Evolutionary conservation across 2,797 vertebrate genomes (phyloP).

Genomic region (Peromyscus eremicus): DNA sequence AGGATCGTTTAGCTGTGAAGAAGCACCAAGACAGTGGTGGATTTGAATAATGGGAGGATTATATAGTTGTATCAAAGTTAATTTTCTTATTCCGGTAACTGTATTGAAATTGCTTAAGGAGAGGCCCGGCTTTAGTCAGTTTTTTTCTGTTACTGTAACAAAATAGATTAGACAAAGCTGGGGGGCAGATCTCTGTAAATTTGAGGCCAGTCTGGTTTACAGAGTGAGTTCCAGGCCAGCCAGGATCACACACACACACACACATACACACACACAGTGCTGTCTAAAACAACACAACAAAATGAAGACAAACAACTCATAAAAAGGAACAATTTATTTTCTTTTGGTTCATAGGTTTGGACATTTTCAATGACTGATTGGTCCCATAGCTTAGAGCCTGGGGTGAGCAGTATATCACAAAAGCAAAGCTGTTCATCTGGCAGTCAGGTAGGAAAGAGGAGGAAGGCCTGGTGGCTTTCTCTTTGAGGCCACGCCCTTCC

Average conservation of each 20-base stretch:
- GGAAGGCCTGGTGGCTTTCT: background rate
- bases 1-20: constrained; percentile 32
- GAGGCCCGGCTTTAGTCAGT: background rate
- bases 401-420: background rate
- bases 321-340: background rate
- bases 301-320: background rate
- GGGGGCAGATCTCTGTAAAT: no score
- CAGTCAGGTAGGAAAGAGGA: background rate
- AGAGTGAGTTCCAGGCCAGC: background rate
- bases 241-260: background rate
- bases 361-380: background rate
- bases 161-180: background rate
- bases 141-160: background rate
- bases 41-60: background rate
- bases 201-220: background rate
- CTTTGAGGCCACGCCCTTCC: background rate
- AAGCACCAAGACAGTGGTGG: background rate
- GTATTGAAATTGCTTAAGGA: constrained; percentile 33
- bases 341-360: background rate
- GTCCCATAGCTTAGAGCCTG: background rate
- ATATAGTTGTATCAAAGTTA: background rate
- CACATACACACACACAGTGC: background rate
- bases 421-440: background rate
- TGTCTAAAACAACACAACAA: background rate
- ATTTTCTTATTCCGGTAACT: background rate